Base-by-base conservation (phyloP, 2,888 invertebrate genomes). In the Tolmerus cingulatus region DNA sequence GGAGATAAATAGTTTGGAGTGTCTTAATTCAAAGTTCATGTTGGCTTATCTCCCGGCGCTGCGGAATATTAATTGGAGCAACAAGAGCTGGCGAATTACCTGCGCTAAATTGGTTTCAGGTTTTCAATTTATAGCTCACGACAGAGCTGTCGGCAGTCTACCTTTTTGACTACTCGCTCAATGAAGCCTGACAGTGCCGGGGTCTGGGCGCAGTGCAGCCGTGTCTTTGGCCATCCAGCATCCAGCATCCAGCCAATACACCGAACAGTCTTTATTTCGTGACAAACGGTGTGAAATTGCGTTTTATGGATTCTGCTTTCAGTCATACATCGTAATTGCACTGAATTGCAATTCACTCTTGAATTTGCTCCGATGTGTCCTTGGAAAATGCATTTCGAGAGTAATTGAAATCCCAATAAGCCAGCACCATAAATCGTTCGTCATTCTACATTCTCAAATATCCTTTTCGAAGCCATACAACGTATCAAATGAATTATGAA, bases 81-180 rank as follows among this genome's bases (percentile, higher is more conserved):
- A 86, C 86, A 86, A 86, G 78, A 57, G 86, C 78, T 77, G 23
- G 77, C 86, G 86, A 66, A 86, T 78, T 55, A 66, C 86, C 43
- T 37, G 43, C 27, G 78, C 77, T 78, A 86, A 86, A 86, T 86
- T 86, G 86, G 55, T 86, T 86, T 86, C 86, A 86, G 86, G 86
- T 86, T 86, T 86, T 76, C 78, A 86, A 86, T 86, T 86, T 86
- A 86, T 86, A 79, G 46, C 86, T 86, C 86, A 86, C 86, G 86
- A 86, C 86, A 79, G 57, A 86, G 57, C 86, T 86, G 86, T 86
- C 86, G 78, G 86, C 86, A 86, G 76, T 66, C 8, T 46, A 76
- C 76, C 76, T 86, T 86, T 86, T 84, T 37, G 34, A 66, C 66
- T 74, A 84, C 43, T 57, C 66, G 43, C 74, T 84, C 74, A 84